Percentiles rank a stretch among this genome's conserved stretches.
phyloP scores from a whole-genome alignment of 2,888 invertebrate genomes.

The Dynastes tityus region DNA sequence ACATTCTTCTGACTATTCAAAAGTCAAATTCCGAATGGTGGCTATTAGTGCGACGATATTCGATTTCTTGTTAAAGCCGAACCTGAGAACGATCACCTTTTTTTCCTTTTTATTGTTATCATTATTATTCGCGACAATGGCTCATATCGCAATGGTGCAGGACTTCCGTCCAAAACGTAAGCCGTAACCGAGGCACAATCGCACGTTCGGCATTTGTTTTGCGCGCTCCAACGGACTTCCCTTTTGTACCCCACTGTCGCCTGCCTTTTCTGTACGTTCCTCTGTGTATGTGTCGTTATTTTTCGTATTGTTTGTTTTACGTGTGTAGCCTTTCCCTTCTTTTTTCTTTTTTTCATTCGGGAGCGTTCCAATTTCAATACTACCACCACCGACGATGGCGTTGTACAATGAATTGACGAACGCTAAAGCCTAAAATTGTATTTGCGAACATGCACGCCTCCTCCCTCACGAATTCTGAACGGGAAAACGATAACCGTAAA shows the following conservation, averaged over 20 bases:
- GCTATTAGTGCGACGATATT: too few relatives aligned
- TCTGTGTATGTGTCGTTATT: constrained; percentile 21
- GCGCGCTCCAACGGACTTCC: neutral
- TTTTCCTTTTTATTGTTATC: constrained; percentile 28
- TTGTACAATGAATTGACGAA: constrained; percentile 5
- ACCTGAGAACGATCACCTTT: neutral
- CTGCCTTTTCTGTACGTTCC: neutral
- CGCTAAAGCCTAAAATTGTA: constrained; percentile 35
- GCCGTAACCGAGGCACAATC: constrained; percentile 34
- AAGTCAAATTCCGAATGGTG: too few relatives aligned
- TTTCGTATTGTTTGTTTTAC: constrained; percentile 40
- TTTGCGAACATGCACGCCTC: constrained; percentile 23
- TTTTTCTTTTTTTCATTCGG: neutral
- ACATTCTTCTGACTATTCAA: too few relatives aligned
- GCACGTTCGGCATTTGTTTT: constrained; percentile 36
- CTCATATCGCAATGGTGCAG: constrained; percentile 38
- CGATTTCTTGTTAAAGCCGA: too few relatives aligned
- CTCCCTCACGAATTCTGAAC: neutral
- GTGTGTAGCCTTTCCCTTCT: constrained; percentile 13
- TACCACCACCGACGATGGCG: neutral
- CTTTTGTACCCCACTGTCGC: constrained; percentile 4
- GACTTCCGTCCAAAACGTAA: constrained; percentile 31
- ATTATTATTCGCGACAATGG: constrained; percentile 37
- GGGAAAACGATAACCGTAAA: constrained; percentile 17
- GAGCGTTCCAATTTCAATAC: constrained; percentile 16